Conservation (phyloP, 2,888 invertebrate genomes). For the Ferrisia virgata region DNA sequence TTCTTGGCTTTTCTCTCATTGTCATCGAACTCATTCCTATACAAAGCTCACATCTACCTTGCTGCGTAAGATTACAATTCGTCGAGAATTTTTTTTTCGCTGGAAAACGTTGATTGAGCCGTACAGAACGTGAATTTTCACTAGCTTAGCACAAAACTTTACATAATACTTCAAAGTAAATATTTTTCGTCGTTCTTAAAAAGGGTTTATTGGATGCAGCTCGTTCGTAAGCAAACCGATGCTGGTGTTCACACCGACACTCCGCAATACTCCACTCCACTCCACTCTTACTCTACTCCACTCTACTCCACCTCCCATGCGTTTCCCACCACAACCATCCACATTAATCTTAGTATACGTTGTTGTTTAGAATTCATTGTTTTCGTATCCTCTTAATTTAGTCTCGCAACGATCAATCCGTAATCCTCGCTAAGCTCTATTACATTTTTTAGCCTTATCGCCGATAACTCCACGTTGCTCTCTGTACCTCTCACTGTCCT, state of each 20-base stretch:
- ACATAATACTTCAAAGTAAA: constrained; percentile 29
- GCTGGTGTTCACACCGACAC: neutral
- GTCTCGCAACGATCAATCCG: constrained; percentile 25
- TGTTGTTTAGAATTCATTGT: constrained; percentile 19
- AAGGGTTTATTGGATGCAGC: constrained; percentile 18
- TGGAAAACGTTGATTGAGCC: neutral
- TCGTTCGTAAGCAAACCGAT: constrained; percentile 10
- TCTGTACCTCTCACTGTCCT: neutral
- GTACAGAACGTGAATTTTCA: neutral
- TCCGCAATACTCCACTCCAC: neutral
- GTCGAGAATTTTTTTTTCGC: neutral
- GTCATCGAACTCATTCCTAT: neutral
- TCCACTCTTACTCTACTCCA: neutral
- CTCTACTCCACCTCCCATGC: neutral
- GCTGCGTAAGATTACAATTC: neutral
- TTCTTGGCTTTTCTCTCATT: neutral
- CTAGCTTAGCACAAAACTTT: constrained; percentile 1
- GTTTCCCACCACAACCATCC: too few relatives aligned
- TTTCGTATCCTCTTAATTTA: constrained; percentile 31
- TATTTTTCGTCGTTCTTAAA: constrained; percentile 30
- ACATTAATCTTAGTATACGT: too few relatives aligned
- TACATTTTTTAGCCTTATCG: constrained; percentile 26
- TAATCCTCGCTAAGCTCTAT: constrained; percentile 25
- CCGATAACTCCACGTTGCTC: neutral
- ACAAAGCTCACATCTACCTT: too few relatives aligned